Base-by-base conservation (phyloP, 2,888 invertebrate genomes). In the Caenorhabditis uteleia region DNA sequence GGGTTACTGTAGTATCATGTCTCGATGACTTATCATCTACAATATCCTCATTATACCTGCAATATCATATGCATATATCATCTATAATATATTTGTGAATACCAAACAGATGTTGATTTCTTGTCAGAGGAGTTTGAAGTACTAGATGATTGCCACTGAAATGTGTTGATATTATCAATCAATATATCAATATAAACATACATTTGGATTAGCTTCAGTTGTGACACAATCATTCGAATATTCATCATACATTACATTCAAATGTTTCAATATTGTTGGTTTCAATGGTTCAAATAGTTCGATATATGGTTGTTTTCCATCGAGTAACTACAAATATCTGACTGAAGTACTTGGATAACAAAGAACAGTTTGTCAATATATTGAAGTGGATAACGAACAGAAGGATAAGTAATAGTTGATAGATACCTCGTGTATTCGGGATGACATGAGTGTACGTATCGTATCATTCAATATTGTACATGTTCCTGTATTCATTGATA, bases 21-120 rank as follows among this genome's bases (percentile, higher is more conserved):
- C 54, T 48, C 16, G 60, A 60, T 20, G 54, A 54, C n/a, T 20
- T 12, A 34, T 54, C 60, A 20, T 44, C 27, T 10, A 49, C 43
- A n/a, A n/a, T n/a, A n/a, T 60, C 54, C 8, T 60, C 60, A 25
- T 60, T 60, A 23, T 54, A 60, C 60, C 60, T 58, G 46, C 31
- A 33, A 18, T 34, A 4, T 14, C 12, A 34, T 10, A 8, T 34
- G 14, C 14, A 8, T 16, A 8, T 34, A 34, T 10, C 34, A 6
- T 34, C n/a, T 34, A n/a, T 34, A 12, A 29, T 29, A 29, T 29
- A 8, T 12, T 29, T 12, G 29, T 29, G 6, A 29, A 29, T 29
- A 29, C 6, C 6, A 29, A 29, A 29, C 29, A 6, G 6, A 29
- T 8, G 29, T 29, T 29, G 33, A 16, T 33, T 33, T 4, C 33